These are phyloP conservation scores for Porites lutea DNA, from an alignment of 64 coral and sea anemone genomes.

Conservation along the genomic window DNA sequence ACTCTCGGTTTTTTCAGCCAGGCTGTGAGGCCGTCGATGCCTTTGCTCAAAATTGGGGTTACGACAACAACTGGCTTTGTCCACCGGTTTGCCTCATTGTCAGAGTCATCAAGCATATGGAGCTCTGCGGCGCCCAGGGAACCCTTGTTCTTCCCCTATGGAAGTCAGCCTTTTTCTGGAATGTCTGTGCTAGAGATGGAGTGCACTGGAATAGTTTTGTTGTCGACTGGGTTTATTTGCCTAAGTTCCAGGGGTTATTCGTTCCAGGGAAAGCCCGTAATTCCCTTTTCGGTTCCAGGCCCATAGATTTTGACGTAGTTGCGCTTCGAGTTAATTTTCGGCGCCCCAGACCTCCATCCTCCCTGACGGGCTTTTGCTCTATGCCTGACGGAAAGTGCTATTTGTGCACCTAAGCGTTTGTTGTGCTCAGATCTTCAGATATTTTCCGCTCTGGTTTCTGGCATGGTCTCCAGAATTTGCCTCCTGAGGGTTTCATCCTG, in stretches of 20 bases:
- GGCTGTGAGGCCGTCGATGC: too few species aligned
- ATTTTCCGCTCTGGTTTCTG: slow-evolving; percentile 26
- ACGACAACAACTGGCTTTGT: too few species aligned
- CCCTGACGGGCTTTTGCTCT: slow-evolving; percentile 13
- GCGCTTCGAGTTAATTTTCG: slow-evolving; percentile 40
- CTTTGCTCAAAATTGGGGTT: too few species aligned
- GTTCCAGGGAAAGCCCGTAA: slow-evolving; percentile 41
- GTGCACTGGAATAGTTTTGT: slow-evolving; percentile 25
- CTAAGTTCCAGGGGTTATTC: slow-evolving; percentile 36
- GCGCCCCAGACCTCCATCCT: neutral
- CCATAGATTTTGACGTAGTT: slow-evolving; percentile 29
- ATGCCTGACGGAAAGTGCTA: slow-evolving; percentile 14
- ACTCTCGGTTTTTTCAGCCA: too few species aligned
- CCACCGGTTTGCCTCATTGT: too few species aligned
- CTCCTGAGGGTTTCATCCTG: neutral
- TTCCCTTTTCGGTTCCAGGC: slow-evolving; percentile 18
- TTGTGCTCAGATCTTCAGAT: neutral
- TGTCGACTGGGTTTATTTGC: slow-evolving; percentile 23
- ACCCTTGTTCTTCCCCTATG: too few species aligned
- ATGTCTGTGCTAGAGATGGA: too few species aligned
- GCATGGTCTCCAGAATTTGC: neutral
- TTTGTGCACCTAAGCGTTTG: neutral
- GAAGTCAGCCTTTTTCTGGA: too few species aligned
- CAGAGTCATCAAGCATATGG: too few species aligned
- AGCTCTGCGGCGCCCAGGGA: too few species aligned